Base-by-base conservation (phyloP, 2,797 vertebrate species). In the Poliocrania exsul region DNA sequence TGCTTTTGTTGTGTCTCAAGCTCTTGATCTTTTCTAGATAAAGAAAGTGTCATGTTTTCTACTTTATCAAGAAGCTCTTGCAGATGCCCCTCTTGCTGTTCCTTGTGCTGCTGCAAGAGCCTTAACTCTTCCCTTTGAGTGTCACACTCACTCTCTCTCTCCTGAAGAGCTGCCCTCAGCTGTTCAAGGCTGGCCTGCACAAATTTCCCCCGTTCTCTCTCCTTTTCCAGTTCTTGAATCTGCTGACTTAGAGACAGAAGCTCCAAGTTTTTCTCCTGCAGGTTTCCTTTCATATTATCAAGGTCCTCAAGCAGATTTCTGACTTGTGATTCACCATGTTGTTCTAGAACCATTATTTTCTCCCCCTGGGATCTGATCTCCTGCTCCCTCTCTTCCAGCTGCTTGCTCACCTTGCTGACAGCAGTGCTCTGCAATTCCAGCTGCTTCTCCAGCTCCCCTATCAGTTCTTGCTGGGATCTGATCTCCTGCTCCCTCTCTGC, bases 11-110 rank as follows among this genome's bases (percentile, higher is more conserved):
- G 97, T 62, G 93, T 93, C 17, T 96, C 93, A 60, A 97, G 70
- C 87, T 98, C 98, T 90, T 97, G 92, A 72, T 98, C 95, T 84
- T 94, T 97, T 56, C 97, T 49, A 42, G 94, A 97, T 65, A 98
- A 88, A 33, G 96, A 95, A 29, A 97, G 94, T 53, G 94, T 87
- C 77, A 97, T 94, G 50, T 96, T 88, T 31, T 96, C 95, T 54
- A 98, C 90, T 83, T 94, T 85, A 95, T 69, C 93, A 91, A 56
- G 77, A 75, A 93, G 81, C 70, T 96, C 93, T 83, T 95, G 97
- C 77, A 69, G 93, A 71, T 97, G 82, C 42, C 90, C 86, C 16
- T 98, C 96, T 10, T 96, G 96, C 87, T 98, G 96, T 17, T 93
- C 91, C 85, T 96, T 95, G 11, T 80, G 91, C 49, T 97, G 95